Evolutionary conservation across 1,140 invertebrate genomes (phyloP), one percentile per base, ranked within the genome.

Genomic region (Cydia strobilella): DNA sequence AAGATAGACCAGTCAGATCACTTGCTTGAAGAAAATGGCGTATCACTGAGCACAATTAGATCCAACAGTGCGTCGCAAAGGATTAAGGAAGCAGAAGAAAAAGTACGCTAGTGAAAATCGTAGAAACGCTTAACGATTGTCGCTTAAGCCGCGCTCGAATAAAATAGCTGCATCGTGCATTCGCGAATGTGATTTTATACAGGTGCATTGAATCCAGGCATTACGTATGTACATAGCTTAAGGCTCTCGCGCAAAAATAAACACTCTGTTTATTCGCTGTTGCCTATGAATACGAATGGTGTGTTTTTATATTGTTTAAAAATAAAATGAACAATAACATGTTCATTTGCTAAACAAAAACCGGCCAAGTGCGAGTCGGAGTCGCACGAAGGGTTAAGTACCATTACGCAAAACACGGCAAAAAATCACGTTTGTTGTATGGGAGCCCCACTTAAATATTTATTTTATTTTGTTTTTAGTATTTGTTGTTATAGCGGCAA

Each of bases 151-250:
- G 72, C 9, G 25, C 31, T 15, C 27, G 18, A 69, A 35, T 13
- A 18, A 9, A 80, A 77, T 74, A 75, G 77, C 77, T 76, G 78
- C 76, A 81, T 77, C 80, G 81, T 82, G 80, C 82, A 87, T 86
- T 84, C 83, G 84, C 83, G 83, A 85, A 82, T 79, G 82, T 84
- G 84, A 86, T 77, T 86, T 81, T 82, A 86, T 79, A 81, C 87
- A 89, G 86, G 85, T 90, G 87, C 84, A 89, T 85, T 80, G 77
- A 82, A 86, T 83, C 82, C 77, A 59, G 54, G 80, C 82, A 85
- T 84, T 85, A 83, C 74, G 76, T 77, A 83, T 83, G 79, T 79
- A 77, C 74, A 75, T 78, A 73, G 48, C 42, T 69, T 73, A 39
- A 69, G 23, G 48, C 42, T 23, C 73, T 42, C 35, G 20, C 63